A percentile compares a stretch with the other conserved stretches of the same genome.
Evolutionary conservation across 2,888 invertebrate genomes (phyloP).

Genomic region (Pantelozetes paolii): DNA sequence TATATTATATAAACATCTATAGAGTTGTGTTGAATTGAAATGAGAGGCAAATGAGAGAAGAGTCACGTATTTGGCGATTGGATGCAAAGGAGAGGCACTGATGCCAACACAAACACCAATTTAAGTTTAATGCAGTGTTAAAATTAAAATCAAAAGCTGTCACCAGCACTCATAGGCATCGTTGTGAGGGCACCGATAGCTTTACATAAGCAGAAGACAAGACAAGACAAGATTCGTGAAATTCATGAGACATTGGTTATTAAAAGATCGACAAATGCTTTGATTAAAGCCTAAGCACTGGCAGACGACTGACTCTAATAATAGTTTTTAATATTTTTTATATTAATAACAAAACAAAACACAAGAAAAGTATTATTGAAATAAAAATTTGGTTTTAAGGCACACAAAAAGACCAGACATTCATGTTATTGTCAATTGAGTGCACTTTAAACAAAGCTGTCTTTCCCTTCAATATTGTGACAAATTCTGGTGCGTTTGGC

Average conservation of each 20-base stretch:
- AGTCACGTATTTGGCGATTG: conserved; percentile 24
- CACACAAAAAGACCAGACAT: not conserved
- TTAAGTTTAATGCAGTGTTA: conserved; percentile 36
- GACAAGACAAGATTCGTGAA: not conserved
- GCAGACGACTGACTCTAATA: not conserved
- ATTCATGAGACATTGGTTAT: conserved; percentile 29
- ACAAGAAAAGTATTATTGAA: not conserved
- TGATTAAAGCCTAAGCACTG: not conserved
- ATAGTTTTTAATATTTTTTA: not conserved
- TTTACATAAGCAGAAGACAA: not conserved
- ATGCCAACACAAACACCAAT: conserved; percentile 33
- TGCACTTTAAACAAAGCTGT: no score
- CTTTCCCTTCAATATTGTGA: no score
- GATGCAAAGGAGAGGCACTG: conserved; percentile 24
- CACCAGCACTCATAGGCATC: conserved; percentile 1
- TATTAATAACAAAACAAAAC: not conserved
- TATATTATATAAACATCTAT: not conserved
- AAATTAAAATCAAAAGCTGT: conserved; percentile 37
- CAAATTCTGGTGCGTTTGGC: not conserved
- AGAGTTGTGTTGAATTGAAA: conserved; percentile 19
- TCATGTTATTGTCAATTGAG: not conserved
- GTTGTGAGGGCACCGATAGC: not conserved
- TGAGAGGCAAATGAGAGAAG: conserved; percentile 18
- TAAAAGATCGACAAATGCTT: conserved; percentile 7
- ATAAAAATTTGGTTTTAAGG: not conserved